Conservation (phyloP, 2,888 invertebrate genomes). For the Pseudococcus viburni region DNA sequence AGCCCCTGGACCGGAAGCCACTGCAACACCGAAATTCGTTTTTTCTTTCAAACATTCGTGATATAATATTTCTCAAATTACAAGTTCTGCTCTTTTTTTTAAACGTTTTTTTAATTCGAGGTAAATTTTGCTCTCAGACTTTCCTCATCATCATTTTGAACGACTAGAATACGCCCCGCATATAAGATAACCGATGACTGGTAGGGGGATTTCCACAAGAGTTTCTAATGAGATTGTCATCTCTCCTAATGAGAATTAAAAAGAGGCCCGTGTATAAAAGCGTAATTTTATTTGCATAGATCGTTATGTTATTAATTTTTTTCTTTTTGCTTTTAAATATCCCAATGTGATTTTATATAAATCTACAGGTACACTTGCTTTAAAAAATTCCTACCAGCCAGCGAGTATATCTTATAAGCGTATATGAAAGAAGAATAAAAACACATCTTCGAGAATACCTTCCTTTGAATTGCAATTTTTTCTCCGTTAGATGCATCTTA, state of each 20-base stretch:
- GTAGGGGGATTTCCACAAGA: slow-evolving; percentile 67
- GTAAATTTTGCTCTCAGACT: slow-evolving; percentile 9
- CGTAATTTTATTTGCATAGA: slow-evolving; percentile 6
- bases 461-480: background rate
- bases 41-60: slow-evolving; percentile 19
- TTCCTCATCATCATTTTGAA: background rate
- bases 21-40: slow-evolving; percentile 75
- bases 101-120: background rate
- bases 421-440: background rate
- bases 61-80: background rate
- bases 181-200: slow-evolving; percentile 64
- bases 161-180: slow-evolving; percentile 34
- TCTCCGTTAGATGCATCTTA: no score
- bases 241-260: slow-evolving; percentile 16
- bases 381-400: slow-evolving; percentile 57
- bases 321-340: slow-evolving; percentile 41
- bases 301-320: slow-evolving; percentile 15
- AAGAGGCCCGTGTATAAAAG: slow-evolving; percentile 21
- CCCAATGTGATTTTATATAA: slow-evolving; percentile 8
- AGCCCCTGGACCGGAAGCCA: slow-evolving; percentile 86
- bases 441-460: background rate
- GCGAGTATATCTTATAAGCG: slow-evolving; percentile 57
- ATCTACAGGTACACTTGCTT: slow-evolving; percentile 32
- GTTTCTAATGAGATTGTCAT: background rate
- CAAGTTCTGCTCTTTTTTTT: background rate